Base-by-base conservation (phyloP, 1,140 invertebrate species). In the Scaptomyza montana region DNA sequence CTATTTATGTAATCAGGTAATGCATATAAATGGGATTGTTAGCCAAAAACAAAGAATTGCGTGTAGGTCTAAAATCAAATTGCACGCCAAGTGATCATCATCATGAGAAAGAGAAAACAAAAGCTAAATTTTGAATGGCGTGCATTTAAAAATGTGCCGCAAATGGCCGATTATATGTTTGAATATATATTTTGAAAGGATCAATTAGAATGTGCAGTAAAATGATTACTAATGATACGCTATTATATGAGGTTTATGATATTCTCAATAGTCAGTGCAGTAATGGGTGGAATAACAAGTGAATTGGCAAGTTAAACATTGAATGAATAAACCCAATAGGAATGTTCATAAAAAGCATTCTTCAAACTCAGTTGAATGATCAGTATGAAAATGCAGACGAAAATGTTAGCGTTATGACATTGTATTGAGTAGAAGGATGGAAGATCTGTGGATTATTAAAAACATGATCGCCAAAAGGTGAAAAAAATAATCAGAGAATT, bases 21-120 rank as follows among this genome's bases (percentile, higher is more conserved):
- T 65, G 82, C 78, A 82, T 80, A 81, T 74, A 68, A 87, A 87
- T 77, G 67, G 49, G 50, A 21, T 39, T 64, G 57, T 61, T 63
- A 55, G 59, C 62, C 77, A 77, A 41, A 36, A 43, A 43, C 9
- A 12, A 12, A 41, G 16, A 10, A 12, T 7, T 64, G 43, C 45
- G 43, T 43, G 45, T 28, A n/a, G 39, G 45, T 39, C 54, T 43
- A 46, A 46, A 46, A 47, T 72, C 74, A 53, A 47, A 41, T 51
- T 63, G 39, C 33, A 36, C 33, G 33, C 33, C 12, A n/a, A 25
- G 51, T 74, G 28, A 43, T 54, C 33, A 13, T 30, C 19, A 51
- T 43, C 10, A 54, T 36, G 53, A 33, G 59, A 74, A 64, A 74
- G 59, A 61, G 65, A 62, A 66, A 61, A 45, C 47, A 16, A 71